Conservation (phyloP, 2,113 vertebrate genomes). For the Neolamprologus longior region DNA sequence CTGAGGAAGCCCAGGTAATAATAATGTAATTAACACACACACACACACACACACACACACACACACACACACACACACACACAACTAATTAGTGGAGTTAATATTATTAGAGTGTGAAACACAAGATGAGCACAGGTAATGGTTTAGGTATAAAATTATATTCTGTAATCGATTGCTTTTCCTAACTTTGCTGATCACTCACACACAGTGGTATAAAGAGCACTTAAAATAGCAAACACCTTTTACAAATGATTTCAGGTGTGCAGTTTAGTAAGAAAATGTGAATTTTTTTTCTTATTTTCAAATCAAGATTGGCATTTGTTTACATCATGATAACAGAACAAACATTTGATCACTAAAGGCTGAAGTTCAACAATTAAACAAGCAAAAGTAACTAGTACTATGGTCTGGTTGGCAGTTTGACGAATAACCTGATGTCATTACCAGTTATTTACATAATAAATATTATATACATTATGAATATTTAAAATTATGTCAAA, state of each 20-base stretch:
- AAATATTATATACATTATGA: background rate
- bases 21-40: background rate
- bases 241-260: background rate
- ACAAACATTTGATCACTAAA: background rate
- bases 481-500: background rate
- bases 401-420: background rate
- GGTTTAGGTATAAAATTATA: background rate
- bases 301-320: background rate
- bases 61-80: background rate
- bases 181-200: background rate
- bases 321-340: background rate
- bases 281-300: background rate
- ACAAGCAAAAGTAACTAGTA: background rate
- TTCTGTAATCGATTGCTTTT: background rate
- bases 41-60: background rate
- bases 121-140: background rate
- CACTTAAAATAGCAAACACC: background rate
- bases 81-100: background rate
- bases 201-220: background rate
- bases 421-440: background rate
- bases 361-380: background rate
- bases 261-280: background rate
- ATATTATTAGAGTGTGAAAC: background rate
- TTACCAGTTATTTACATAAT: background rate
- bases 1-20: slow-evolving; percentile 57